These are phyloP conservation scores for Strongylocentrotus purpuratus DNA, from an alignment of 35 echinoderm and acorn worm genomes.

Conservation along the genomic window DNA sequence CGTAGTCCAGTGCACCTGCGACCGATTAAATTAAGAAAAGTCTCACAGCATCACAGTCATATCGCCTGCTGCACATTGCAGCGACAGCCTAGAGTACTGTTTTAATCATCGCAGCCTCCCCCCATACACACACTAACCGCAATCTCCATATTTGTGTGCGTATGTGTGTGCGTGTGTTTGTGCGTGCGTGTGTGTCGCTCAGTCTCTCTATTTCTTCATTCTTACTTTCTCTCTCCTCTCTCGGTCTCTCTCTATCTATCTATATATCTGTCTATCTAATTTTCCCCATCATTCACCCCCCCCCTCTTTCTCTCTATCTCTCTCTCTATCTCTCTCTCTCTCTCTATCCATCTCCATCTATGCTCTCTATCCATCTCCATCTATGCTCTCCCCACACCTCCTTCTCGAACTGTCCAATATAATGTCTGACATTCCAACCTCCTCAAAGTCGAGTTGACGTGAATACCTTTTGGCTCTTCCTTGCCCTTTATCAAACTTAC, in stretches of 20 bases:
- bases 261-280: no score
- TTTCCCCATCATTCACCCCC: background rate
- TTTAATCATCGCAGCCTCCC: background rate
- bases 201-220: no score
- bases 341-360: background rate
- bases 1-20: constrained; percentile 25
- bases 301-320: background rate
- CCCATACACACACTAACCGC: background rate
- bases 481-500: background rate
- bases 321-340: background rate
- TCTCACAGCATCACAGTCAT: constrained; percentile 8
- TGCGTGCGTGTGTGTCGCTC: no score
- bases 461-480: background rate
- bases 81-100: background rate
- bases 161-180: no score
- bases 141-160: no score
- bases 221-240: background rate
- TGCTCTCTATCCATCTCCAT: background rate
- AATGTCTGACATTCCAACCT: background rate
- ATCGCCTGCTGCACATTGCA: constrained; percentile 9
- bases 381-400: background rate
- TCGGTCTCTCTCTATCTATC: background rate
- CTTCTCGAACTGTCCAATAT: background rate
- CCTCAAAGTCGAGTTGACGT: background rate
- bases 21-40: constrained; percentile 33